Base-by-base conservation (phyloP, 2,888 invertebrate species). In the Lamellibrachia satsuma region DNA sequence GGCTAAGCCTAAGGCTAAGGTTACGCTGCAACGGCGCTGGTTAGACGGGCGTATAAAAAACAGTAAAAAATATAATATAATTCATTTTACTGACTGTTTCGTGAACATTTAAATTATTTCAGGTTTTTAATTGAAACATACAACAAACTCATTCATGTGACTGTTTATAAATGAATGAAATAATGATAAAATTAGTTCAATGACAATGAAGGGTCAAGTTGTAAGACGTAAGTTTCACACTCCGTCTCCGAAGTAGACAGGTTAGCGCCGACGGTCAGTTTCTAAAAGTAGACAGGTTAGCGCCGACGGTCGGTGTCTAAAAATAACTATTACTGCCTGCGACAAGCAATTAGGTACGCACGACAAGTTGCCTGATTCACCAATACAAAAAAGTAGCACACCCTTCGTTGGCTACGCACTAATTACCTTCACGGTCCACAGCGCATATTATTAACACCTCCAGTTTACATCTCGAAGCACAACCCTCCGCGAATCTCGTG, bases 401-500 rank as follows among this genome's bases (percentile, higher is more conserved):
- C 75, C 3, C 75, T 75, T 11, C 75, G 75, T 75, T 75, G 22
- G 22, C 75, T 75, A n/a, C 75, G n/a, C n/a, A n/a, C 6, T 75
- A 75, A 75, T 75, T 75, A 75, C 75, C 75, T 75, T 75, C 15
- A 75, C 75, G 75, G 75, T 75, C 75, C 75, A 75, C 75, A 22
- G 75, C 75, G 75, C 75, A 75, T 75, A 75, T 75, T 75, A 75
- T 75, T 75, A 75, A 75, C 75, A 75, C 60, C 60, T 6, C 60
- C 60, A 15, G 22, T 75, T 75, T 75, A 75, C 75, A 75, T 75
- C 75, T 75, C 75, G 75, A 75, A 75, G n/a, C 75, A 22, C 75
- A 6, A 75, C 75, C 75, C 75, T 75, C 75, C 75, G 75, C 75
- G 22, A 75, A n/a, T 75, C 75, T 75, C 75, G 75, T 75, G n/a